Evolutionary conservation across 2,888 invertebrate species (phyloP), one percentile per base, ranked within the genome.

Genomic region (Cactoblastis cactorum): DNA sequence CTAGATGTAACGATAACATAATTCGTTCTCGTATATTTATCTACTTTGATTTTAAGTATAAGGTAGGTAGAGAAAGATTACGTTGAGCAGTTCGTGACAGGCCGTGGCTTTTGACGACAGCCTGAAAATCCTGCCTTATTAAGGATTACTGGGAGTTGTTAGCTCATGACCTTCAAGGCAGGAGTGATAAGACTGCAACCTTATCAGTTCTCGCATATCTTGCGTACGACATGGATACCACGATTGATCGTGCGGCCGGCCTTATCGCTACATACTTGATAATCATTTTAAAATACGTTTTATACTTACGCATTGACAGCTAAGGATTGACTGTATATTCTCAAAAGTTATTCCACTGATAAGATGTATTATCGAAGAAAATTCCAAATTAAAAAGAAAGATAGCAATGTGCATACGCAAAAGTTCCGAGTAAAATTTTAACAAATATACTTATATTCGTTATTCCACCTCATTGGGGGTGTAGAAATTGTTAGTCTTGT

Each of bases 261-360:
- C 74, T 85, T 87, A 86, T 86, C 87, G 62, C 55, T 58, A 62
- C 68, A 66, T 75, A 74, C 76, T 75, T 80, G 83, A 84, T 84
- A 83, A 82, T 82, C 72, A 81, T 80, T 80, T 78, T 80, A 78
- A 82, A 85, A 81, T 80, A 80, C 76, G 74, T 76, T 81, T 78
- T 69, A 66, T 75, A 77, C 77, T 80, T 75, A 77, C 60, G 54
- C 54, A 62, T 55, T 80, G 81, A 77, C 81, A 81, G 69, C 66
- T 71, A 54, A 56, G 73, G 78, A 76, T 78, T 35, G 77, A 78
- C 53, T 65, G 62, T 57, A 61, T 53, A 57, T 48, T 43, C 50
- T 60, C 50, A 41, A 32, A 52, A 45, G 45, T 38, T 38, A 46
- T 52, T 56, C 52, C 41, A 22, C 48, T 54, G 22, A 47, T 37